These are phyloP conservation scores for Brevimyrus niger DNA, from an alignment of 2,113 vertebrate genomes.

Conservation along the genomic window DNA sequence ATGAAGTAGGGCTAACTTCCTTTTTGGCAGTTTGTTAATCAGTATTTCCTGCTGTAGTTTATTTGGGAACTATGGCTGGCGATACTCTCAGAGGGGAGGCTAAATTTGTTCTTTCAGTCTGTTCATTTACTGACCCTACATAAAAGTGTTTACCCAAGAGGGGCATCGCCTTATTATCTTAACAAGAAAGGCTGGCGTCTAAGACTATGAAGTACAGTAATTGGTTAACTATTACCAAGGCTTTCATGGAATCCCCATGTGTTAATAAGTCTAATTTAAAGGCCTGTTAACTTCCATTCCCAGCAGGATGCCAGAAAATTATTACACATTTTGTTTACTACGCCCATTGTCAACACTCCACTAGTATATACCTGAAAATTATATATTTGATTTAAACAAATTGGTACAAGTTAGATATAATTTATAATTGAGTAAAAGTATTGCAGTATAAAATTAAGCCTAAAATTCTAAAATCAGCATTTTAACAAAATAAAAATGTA, in stretches of 20 bases:
- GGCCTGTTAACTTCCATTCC: background rate
- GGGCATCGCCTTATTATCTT: background rate
- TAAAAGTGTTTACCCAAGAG: background rate
- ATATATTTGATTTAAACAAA: background rate
- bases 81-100: background rate
- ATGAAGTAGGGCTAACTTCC: conserved; percentile 40
- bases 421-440: background rate
- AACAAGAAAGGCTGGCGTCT: background rate
- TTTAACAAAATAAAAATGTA: no score
- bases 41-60: background rate
- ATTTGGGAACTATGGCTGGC: background rate
- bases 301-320: background rate
- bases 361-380: background rate
- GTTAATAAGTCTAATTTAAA: background rate
- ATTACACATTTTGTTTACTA: background rate
- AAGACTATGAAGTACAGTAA: background rate
- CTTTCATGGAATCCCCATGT: background rate
- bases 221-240: background rate
- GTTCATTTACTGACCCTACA: background rate
- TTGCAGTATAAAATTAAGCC: background rate
- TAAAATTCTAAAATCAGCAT: background rate
- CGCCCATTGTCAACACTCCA: background rate
- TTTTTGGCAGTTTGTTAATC: conserved; percentile 22
- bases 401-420: background rate
- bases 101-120: background rate